Percentiles rank a stretch among this genome's conserved stretches.
phyloP scores from a whole-genome alignment of 2,888 invertebrate genomes.

The Mystacides longicornis region DNA sequence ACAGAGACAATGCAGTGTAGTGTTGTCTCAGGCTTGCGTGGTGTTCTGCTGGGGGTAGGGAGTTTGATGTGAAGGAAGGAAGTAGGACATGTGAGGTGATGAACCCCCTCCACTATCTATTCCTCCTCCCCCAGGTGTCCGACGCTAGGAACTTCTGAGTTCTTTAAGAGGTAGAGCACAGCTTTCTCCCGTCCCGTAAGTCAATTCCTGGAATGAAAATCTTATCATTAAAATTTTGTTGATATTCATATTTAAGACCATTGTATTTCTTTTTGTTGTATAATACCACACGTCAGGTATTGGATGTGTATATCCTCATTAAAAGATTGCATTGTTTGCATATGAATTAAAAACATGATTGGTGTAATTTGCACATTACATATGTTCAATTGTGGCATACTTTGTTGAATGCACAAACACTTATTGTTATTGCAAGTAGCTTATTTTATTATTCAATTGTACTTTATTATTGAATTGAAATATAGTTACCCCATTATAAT shows the following conservation, averaged over 20 bases:
- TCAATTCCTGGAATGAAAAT: slow-evolving; percentile 34
- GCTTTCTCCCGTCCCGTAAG: slow-evolving; percentile 35
- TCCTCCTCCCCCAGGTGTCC: slow-evolving; percentile 5
- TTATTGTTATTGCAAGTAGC: not conserved
- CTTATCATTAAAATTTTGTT: too few species aligned
- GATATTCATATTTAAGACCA: too few species aligned
- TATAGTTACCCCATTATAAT: slow-evolving; percentile 45
- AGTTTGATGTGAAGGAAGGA: slow-evolving; percentile 7
- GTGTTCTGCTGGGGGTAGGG: slow-evolving; percentile 7
- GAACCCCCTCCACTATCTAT: not conserved
- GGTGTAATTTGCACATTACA: too few species aligned
- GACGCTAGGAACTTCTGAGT: slow-evolving; percentile 29
- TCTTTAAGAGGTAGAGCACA: slow-evolving; percentile 34
- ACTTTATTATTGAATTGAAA: too few species aligned
- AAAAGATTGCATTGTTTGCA: too few species aligned
- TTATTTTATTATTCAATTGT: not conserved
- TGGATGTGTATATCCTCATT: too few species aligned
- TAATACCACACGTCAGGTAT: too few species aligned
- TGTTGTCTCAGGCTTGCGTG: not conserved
- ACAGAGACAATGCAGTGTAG: too few species aligned
- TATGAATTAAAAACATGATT: too few species aligned
- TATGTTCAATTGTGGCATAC: too few species aligned
- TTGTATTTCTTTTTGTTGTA: too few species aligned
- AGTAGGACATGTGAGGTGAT: slow-evolving; percentile 15
- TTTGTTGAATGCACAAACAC: too few species aligned